Evolutionary conservation across 2,888 invertebrate species (phyloP), one percentile per base, ranked within the genome.

Genomic region (Drosophila histrio): DNA sequence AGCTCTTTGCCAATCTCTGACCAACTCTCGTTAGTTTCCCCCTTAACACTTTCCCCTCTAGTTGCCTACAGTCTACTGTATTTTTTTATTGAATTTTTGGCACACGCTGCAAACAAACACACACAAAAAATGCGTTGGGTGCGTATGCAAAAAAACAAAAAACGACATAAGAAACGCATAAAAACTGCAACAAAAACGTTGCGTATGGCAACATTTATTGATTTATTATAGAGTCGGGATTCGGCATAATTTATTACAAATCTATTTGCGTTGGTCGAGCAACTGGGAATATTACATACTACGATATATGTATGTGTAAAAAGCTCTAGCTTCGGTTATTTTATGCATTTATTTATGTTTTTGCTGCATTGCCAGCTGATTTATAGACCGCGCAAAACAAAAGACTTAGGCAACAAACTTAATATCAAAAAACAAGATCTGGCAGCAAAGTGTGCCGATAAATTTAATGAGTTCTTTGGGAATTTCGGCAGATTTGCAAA

Each of bases 201-300:
- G 82, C 82, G 87, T 82, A 75, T 60, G 68, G 70, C 56, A 64
- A 41, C 67, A 68, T 75, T 87, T 82, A 87, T 87, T 87, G 82
- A 82, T 82, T 82, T 82, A 82, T 82, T 82, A 57, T 61, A 22
- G 26, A 50, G 66, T 59, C 58, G 24, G 54, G 56, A 70, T 59
- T 64, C n/a, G n/a, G 86, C 72, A 82, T 78, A 85, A 82, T 82
- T 82, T 82, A 82, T 82, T 81, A 82, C 82, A 85, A 82, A 87
- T 82, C 82, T 86, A 82, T 84, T 84, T 75, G 53, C 21, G 61
- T 54, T 39, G 41, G 36, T 22, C 17, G 8, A 36, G 36, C 28
- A 60, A 32, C 46, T 36, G 46, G 44, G 22, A 43, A 24, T 49
- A 21, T 13, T n/a, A n/a, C n/a, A n/a, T n/a, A n/a, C n/a, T n/a